These are phyloP conservation scores for Alethe castanea DNA, from an alignment of 2,113 vertebrate genomes.

Conservation along the genomic window DNA sequence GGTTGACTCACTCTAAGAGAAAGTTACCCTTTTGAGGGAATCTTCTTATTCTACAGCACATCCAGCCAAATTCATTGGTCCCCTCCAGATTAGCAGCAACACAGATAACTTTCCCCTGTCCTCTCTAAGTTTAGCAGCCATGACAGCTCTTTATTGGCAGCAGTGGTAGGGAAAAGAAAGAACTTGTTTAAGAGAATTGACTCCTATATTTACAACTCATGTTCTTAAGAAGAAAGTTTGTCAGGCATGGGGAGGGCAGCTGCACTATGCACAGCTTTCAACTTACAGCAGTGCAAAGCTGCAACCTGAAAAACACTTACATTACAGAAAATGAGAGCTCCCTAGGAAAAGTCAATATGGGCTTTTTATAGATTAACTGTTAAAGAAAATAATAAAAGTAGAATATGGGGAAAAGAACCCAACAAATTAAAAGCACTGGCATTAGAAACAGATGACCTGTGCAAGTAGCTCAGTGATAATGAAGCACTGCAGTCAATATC, in stretches of 20 bases:
- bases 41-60: background rate
- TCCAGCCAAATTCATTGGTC: background rate
- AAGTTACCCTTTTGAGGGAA: background rate
- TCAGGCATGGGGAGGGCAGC: background rate
- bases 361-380: background rate
- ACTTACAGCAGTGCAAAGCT: background rate
- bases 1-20: background rate
- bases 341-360: background rate
- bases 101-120: background rate
- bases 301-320: background rate
- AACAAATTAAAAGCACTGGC: background rate
- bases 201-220: background rate
- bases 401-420: background rate
- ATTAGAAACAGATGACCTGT: background rate
- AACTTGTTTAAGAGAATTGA: background rate
- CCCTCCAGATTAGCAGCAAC: background rate
- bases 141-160: background rate
- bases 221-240: background rate
- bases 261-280: background rate
- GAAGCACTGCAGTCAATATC: background rate
- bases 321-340: background rate
- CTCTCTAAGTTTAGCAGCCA: background rate
- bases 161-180: background rate
- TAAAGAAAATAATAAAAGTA: background rate
- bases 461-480: background rate